These are phyloP conservation scores for Nowickia ferox DNA, from an alignment of 2,888 invertebrate species.

Conservation along the genomic window DNA sequence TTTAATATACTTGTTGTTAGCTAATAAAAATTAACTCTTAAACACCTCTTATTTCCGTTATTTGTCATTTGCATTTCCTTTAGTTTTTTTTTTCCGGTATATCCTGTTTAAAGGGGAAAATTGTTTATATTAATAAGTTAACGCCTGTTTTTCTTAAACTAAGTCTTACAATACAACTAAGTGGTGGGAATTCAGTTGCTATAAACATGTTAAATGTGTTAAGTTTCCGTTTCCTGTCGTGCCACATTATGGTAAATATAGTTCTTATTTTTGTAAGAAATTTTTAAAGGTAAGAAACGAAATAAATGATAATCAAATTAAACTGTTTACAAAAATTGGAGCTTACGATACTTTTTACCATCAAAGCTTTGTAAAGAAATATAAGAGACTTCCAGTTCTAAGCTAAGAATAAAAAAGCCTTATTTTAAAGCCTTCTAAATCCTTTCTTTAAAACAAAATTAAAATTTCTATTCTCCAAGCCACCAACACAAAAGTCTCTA, in stretches of 20 bases:
- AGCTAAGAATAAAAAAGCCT: too few relatives aligned
- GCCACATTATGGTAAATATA: background rate
- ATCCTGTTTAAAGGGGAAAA: slow-evolving; percentile 33
- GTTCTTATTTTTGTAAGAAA: background rate
- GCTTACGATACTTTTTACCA: too few relatives aligned
- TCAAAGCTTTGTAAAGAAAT: too few relatives aligned
- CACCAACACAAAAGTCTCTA: too few relatives aligned
- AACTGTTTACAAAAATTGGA: too few relatives aligned
- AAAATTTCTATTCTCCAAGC: too few relatives aligned
- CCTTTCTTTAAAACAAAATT: too few relatives aligned
- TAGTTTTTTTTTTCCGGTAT: slow-evolving; percentile 54
- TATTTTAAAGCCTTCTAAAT: too few relatives aligned
- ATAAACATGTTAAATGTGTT: slow-evolving; percentile 11
- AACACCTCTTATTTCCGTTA: slow-evolving; percentile 68
- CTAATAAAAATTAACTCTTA: slow-evolving; percentile 40
- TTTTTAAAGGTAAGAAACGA: background rate
- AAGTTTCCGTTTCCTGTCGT: slow-evolving; percentile 48
- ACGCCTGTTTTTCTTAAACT: slow-evolving; percentile 25
- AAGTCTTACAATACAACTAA: background rate
- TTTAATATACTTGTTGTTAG: slow-evolving; percentile 19
- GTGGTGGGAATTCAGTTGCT: background rate
- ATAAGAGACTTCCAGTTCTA: too few relatives aligned
- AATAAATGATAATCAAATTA: too few relatives aligned
- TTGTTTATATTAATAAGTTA: slow-evolving; percentile 5
- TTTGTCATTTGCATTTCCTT: slow-evolving; percentile 62